Percentiles rank a stretch among this genome's conserved stretches.
phyloP scores from a whole-genome alignment of 2,797 vertebrate species.

The Sebastes trivittatus region DNA sequence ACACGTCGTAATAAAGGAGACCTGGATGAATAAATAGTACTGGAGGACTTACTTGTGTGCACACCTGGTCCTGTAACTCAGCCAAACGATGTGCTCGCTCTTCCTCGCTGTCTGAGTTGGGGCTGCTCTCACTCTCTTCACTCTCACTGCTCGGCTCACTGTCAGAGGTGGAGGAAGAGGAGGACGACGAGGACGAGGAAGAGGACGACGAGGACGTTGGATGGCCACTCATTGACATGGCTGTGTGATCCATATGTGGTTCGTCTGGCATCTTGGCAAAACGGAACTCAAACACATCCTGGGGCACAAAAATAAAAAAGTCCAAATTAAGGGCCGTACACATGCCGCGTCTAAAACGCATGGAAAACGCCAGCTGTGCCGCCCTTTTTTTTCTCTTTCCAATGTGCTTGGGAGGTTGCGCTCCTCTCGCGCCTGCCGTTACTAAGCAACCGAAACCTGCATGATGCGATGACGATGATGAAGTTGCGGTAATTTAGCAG shows the following conservation, averaged over 20 bases:
- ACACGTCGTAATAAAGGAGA: accelerated
- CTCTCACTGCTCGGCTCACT: conserved; percentile 89
- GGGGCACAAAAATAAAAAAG: accelerated
- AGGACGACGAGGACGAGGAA: conserved; percentile 79
- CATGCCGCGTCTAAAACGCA: too few species aligned
- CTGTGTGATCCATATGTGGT: conserved; percentile 75
- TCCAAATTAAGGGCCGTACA: background rate
- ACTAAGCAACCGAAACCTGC: too few species aligned
- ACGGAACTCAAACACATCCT: conserved; percentile 95
- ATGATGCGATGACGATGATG: too few species aligned
- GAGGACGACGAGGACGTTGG: conserved; percentile 90
- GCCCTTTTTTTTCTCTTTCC: too few species aligned
- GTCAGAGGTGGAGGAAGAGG: conserved; percentile 81
- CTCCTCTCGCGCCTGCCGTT: too few species aligned
- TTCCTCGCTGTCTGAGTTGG: conserved; percentile 91
- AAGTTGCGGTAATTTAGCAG: too few species aligned
- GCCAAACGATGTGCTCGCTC: conserved; percentile 91
- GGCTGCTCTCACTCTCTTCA: conserved; percentile 88
- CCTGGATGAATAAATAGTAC: background rate
- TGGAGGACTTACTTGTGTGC: conserved; percentile 77
- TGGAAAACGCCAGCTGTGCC: too few species aligned
- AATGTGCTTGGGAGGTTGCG: too few species aligned
- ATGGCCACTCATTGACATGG: conserved; percentile 80
- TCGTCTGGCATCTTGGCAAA: conserved; percentile 97
- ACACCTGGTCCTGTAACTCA: conserved; percentile 84